phyloP scores from a whole-genome alignment of 2,888 invertebrate genomes.

The Siphlonurus alternatus region DNA sequence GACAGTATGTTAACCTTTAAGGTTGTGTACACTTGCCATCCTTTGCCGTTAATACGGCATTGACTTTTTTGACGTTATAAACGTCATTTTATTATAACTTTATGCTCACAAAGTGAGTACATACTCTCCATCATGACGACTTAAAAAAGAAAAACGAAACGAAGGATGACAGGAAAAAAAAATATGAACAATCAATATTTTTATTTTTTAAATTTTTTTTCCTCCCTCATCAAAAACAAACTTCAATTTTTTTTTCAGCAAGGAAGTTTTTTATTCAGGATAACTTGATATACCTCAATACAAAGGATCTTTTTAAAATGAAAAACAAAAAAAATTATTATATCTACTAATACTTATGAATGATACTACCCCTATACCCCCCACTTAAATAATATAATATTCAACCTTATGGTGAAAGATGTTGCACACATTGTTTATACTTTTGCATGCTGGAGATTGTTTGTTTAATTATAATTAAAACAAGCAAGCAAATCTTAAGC shows the following conservation, averaged over 20 bases:
- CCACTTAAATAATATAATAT: not conserved
- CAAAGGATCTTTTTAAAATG: constrained; percentile 4
- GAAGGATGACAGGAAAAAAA: not conserved
- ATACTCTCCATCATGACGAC: not conserved
- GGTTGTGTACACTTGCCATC: too few relatives aligned
- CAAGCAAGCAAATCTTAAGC: too few relatives aligned
- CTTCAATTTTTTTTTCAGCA: not conserved
- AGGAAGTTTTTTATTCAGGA: not conserved
- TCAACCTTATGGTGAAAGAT: not conserved
- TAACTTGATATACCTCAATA: constrained; percentile 3
- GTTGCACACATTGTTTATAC: not conserved
- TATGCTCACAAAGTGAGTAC: too few relatives aligned
- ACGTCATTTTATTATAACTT: too few relatives aligned
- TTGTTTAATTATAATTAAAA: too few relatives aligned
- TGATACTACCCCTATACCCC: not conserved
- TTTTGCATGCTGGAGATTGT: not conserved
- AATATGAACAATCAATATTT: not conserved
- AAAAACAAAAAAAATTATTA: not conserved
- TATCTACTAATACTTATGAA: not conserved
- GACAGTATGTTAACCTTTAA: too few relatives aligned
- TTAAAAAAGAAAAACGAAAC: not conserved
- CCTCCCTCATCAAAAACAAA: not conserved
- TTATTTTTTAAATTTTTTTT: not conserved
- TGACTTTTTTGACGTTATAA: too few relatives aligned
- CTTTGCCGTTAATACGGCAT: too few relatives aligned